Conservation (phyloP, 2,888 invertebrate genomes). For the Theodoxus fluviatilis region DNA sequence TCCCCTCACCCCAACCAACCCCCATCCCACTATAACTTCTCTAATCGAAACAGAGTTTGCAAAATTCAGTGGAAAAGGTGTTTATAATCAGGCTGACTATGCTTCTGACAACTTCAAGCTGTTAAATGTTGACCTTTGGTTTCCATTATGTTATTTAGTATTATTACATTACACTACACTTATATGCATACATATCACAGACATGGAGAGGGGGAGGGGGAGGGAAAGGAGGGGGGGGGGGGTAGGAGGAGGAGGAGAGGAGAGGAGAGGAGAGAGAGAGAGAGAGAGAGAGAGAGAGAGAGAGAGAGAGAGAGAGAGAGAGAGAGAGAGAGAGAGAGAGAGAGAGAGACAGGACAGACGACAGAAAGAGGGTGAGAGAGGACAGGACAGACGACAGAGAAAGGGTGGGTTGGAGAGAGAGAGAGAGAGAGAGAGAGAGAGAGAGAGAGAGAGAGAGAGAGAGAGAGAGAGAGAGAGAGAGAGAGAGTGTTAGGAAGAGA, state of each 20-base stretch:
- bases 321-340: not conserved
- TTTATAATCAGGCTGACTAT: no score
- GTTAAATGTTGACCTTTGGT: no score
- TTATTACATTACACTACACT: no score
- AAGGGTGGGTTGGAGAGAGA: not conserved
- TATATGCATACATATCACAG: no score
- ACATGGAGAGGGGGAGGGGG: not conserved
- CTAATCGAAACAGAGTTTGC: no score
- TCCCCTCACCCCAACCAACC: no score
- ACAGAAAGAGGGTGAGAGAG: not conserved
- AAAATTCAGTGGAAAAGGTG: no score
- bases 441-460: slow-evolving; percentile 5
- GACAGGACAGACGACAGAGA: not conserved
- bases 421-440: not conserved
- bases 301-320: not conserved
- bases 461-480: slow-evolving; percentile 10
- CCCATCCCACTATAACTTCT: no score
- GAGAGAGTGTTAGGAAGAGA: not conserved
- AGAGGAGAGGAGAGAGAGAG: not conserved
- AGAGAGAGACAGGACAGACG: not conserved
- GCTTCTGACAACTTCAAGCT: no score
- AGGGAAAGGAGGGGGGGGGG: not conserved
- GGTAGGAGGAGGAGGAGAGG: not conserved
- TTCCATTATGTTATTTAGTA: no score
- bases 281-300: not conserved